A percentile compares a stretch with the other conserved stretches of the same genome.
Conservation (phyloP, 1,140 invertebrate species). For the Caligus rogercresseyi region DNA sequence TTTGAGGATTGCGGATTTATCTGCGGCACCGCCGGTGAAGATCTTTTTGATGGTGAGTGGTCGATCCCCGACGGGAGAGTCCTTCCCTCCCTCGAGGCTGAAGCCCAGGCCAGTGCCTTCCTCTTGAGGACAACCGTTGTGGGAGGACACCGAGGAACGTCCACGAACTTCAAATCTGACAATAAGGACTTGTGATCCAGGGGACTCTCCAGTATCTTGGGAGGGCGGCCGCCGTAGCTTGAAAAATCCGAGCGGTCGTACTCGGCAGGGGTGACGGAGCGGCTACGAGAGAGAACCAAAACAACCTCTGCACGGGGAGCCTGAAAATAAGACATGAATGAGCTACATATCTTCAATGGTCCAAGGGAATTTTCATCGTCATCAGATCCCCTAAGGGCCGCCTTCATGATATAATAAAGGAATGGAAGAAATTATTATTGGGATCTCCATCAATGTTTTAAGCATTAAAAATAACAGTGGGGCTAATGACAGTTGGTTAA, state of each 20-base stretch:
- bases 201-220: conserved; percentile 29
- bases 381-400: too few relatives aligned
- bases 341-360: too few relatives aligned
- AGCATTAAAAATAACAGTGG: too few relatives aligned
- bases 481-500: too few relatives aligned
- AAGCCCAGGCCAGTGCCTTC: conserved; percentile 76
- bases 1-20: conserved; percentile 59
- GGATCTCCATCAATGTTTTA: too few relatives aligned
- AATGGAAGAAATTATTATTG: too few relatives aligned
- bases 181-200: conserved; percentile 25
- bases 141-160: conserved; percentile 24
- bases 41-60: conserved; percentile 74
- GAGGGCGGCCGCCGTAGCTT: conserved; percentile 25
- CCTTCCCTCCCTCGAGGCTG: conserved; percentile 73
- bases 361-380: too few relatives aligned
- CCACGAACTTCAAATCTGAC: conserved; percentile 23
- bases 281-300: conserved; percentile 41
- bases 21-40: conserved; percentile 80
- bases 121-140: conserved; percentile 48
- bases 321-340: conserved; percentile 28
- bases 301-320: conserved; percentile 46
- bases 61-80: conserved; percentile 64
- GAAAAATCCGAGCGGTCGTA: conserved; percentile 23
- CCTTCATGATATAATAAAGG: too few relatives aligned
- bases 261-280: conserved; percentile 26